These are phyloP conservation scores for Xenopus tropicalis DNA, from an alignment of 2,113 vertebrate species.

Conservation along the genomic window DNA sequence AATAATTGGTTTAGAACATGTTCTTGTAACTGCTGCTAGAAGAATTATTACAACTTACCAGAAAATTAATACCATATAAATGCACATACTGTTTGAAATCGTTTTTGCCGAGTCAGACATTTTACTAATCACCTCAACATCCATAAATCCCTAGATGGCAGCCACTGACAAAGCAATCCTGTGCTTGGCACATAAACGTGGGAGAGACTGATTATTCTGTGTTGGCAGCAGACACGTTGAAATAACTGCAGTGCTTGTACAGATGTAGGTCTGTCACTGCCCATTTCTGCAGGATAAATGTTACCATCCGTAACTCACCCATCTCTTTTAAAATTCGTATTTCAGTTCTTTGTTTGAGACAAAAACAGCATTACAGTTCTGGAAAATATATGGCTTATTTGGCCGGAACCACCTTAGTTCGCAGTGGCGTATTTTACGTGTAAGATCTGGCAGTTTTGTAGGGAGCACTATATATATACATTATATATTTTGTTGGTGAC, in stretches of 20 bases:
- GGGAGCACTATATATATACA: no score
- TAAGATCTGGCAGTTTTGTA: background rate
- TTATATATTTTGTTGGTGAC: conserved; percentile 25
- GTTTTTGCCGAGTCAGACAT: conserved; percentile 38
- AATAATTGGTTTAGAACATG: no score
- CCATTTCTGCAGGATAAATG: background rate
- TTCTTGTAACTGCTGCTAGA: background rate
- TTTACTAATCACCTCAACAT: conserved; percentile 29
- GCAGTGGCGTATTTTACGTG: conserved; percentile 16
- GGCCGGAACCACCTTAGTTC: conserved; percentile 2
- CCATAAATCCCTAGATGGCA: conserved; percentile 41
- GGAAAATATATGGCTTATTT: conserved; percentile 1
- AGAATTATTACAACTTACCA: background rate
- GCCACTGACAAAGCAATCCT: conserved; percentile 33
- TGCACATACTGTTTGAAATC: background rate
- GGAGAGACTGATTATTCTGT: background rate
- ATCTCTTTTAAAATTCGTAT: background rate
- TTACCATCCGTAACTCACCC: background rate
- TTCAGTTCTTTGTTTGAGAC: background rate
- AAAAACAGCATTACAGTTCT: background rate
- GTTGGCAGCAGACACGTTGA: conserved; percentile 22
- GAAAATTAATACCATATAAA: background rate
- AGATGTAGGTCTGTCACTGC: conserved; percentile 1
- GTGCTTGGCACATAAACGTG: conserved; percentile 8
- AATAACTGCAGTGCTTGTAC: conserved; percentile 21